Base-by-base conservation (phyloP, 2,888 invertebrate genomes). In the Myopa testacea region DNA sequence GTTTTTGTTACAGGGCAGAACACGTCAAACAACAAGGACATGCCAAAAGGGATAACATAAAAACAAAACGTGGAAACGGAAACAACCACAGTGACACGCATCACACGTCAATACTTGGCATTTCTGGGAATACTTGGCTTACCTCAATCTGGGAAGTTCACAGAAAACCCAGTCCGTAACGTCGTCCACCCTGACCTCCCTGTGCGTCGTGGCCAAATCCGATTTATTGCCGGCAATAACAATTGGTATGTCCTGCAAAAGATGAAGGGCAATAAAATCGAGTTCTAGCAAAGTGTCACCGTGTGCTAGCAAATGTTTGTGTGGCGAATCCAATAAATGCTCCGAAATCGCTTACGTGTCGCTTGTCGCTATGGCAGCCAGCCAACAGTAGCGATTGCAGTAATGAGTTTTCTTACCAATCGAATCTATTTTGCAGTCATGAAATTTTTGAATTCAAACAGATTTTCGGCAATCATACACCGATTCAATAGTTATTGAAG, bases 171-270 rank as follows among this genome's bases (percentile, higher is more conserved):
- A 95, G 87, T 95, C 95, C 80, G 93, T 92, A 50, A 94, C 95
- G 86, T 95, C 95, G 87, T 95, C 95, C 84, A 94, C 92, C 80
- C 92, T 91, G 77, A 95, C 93, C 89, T 94, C 94, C 76, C 94
- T 88, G 84, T 93, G 93, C 78, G 93, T 93, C 81, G 91, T 89
- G 12, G 94, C 93, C 78, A 95, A 90, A 88, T 96, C 96, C 80
- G 93, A 91, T 90, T 96, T 96, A 90, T 96, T 96, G 76, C 96
- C 96, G 16, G 95, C 95, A 76, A 97, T 92, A 50, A 96, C 95
- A 84, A 95, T 95, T 55, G 96, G 96, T 78, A 96, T 92, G 83
- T 95, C 94, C 91, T 94, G 91, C 81, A 87, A 90, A 72, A 78
- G 74, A 76, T 71, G 69, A 73, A 76, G 7, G 72, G 37, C 58